Evolutionary conservation across 2,797 vertebrate species (phyloP).

Genomic region (Apogon talboti): DNA sequence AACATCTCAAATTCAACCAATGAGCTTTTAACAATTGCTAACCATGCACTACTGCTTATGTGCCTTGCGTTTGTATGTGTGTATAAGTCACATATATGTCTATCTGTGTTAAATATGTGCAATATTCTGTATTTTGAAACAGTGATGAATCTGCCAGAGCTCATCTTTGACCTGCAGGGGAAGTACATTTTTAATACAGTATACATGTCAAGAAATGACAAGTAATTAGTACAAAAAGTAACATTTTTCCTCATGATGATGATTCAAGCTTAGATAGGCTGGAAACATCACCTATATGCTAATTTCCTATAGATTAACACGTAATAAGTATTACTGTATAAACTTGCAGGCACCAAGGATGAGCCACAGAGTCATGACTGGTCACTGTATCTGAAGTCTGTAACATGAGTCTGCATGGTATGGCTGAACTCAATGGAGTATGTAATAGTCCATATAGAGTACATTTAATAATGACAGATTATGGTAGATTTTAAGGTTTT

Average conservation of each 20-base stretch:
- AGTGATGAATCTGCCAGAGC: conserved; percentile 81
- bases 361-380: conserved; percentile 91
- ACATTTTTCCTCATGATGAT: background rate
- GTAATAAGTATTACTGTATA: conserved; percentile 17
- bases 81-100: conserved; percentile 72
- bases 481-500: background rate
- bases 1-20: conserved; percentile 27
- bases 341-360: conserved; percentile 72
- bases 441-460: conserved; percentile 2
- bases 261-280: background rate
- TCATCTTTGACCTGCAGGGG: conserved; percentile 71
- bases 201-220: background rate
- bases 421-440: conserved; percentile 78
- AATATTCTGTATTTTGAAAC: conserved; percentile 76
- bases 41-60: conserved; percentile 79
- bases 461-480: background rate
- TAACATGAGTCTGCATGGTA: conserved; percentile 96
- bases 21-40: conserved; percentile 80
- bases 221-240: background rate
- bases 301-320: background rate
- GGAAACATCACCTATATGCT: conserved; percentile 8
- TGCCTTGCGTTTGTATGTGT: conserved; percentile 78
- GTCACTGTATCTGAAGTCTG: conserved; percentile 83
- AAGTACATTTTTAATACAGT: conserved; percentile 27
- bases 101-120: conserved; percentile 70